Base-by-base conservation (phyloP, 2,888 invertebrate species). In the Andrena trimmerana region DNA sequence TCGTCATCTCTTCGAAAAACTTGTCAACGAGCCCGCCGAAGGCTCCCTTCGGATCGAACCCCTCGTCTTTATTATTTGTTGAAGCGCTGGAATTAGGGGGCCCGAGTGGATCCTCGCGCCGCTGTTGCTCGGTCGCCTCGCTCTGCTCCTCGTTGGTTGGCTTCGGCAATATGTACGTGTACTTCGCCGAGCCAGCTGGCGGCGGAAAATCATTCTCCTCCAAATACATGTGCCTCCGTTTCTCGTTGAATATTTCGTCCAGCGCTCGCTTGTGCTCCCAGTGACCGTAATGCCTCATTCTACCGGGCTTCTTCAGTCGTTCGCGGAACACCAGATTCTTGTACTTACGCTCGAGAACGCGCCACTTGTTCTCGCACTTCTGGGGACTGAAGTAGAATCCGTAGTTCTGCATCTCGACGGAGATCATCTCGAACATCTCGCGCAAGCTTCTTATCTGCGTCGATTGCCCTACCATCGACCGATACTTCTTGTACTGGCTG, bases 311-410 rank as follows among this genome's bases (percentile, higher is more conserved):
- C 68, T 93, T 93, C 13, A 92, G 29, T 52, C 88, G 89, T 42
- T 93, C 92, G 3, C 93, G 88, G n/a, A 88, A 87, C 8, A 91
- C 89, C 2, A 93, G 88, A 68, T 93, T 93, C 76, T 92, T 93
- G 77, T 93, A 93, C 57, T 93, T 93, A 10, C 93, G 90, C 59
- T 93, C 93, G 1, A 93, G 78, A 0, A 93, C 93, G 10, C 93
- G 89, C 93, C 93, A 93, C 71, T 93, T 93, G 80, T 93, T 93
- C 71, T 93, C 93, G 73, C 93, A 93, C 59, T 93, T 93, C 69
- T 93, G 93, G 0, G 93, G 88, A 65, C 90, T 93, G 67, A 93
- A 93, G 79, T 84, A 89, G 67, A 90, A 93, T 0, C 91, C 91
- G 20, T 87, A 84, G 33, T 91, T 91, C 48, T 90, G 89, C 93